Evolutionary conservation across 2,888 invertebrate species (phyloP).

Genomic region (Rotaria sp.): DNA sequence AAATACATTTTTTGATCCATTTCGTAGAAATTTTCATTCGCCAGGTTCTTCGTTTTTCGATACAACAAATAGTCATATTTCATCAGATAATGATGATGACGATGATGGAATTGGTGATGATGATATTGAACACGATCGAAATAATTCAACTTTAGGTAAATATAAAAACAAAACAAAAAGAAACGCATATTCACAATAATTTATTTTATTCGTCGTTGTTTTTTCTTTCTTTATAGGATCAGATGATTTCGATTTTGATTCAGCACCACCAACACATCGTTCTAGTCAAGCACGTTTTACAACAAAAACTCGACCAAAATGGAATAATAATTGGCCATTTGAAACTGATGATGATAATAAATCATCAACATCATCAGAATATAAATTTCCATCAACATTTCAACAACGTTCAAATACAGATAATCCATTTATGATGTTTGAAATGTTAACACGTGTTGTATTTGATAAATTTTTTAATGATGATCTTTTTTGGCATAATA

Average conservation of each 20-base stretch:
- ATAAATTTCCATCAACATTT: neutral
- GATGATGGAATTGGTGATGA: neutral
- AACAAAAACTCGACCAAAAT: neutral
- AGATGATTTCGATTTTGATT: neutral
- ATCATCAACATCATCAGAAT: neutral
- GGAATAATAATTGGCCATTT: constrained; percentile 8
- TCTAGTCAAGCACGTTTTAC: neutral
- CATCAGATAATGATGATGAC: neutral
- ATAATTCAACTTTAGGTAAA: neutral
- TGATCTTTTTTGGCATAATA: neutral
- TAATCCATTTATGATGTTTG: constrained; percentile 25
- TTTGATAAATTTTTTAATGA: constrained; percentile 26
- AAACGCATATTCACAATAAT: neutral
- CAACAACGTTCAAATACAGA: neutral
- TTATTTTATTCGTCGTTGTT: neutral
- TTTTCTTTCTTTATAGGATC: neutral
- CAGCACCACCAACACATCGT: neutral
- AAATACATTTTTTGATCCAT: constrained; percentile 9
- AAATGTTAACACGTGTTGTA: neutral
- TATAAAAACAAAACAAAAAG: neutral
- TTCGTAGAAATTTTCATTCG: neutral
- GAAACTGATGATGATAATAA: neutral
- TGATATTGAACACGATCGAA: neutral
- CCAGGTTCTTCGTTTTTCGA: neutral
- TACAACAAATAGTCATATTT: neutral